Percentiles rank a stretch among this genome's conserved stretches.
These are phyloP conservation scores for Ctenosaura bakeri DNA, from an alignment of 2,797 vertebrate genomes.

Conservation along the genomic window DNA sequence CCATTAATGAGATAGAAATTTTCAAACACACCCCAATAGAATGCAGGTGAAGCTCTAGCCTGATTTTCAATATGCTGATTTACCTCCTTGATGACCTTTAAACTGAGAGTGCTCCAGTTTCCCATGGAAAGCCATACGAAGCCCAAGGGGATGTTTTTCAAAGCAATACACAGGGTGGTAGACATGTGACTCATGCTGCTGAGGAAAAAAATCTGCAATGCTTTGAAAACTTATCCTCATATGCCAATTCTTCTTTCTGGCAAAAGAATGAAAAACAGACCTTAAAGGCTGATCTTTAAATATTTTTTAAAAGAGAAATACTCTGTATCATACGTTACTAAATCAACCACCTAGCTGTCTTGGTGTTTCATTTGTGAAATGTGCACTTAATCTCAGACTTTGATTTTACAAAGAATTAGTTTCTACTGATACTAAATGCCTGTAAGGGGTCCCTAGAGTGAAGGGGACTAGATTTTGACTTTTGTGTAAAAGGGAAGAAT, in stretches of 20 bases:
- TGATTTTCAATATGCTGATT: accelerated
- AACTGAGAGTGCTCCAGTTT: conserved; percentile 56
- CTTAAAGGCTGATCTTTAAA: conserved; percentile 37
- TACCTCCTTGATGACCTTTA: conserved; percentile 12
- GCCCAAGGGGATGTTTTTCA: conserved; percentile 61
- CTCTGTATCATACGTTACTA: conserved; percentile 62
- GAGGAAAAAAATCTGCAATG: conserved; percentile 18
- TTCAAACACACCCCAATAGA: conserved; percentile 10
- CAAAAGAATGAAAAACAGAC: conserved; percentile 72
- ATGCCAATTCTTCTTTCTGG: conserved; percentile 55
- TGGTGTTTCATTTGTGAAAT: conserved; percentile 58
- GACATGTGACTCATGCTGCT: conserved; percentile 58
- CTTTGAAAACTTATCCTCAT: conserved; percentile 70
- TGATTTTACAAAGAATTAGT: conserved; percentile 65
- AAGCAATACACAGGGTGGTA: conserved; percentile 61
- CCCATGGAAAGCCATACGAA: conserved; percentile 57
- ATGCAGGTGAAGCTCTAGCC: accelerated
- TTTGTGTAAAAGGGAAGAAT: conserved; percentile 48
- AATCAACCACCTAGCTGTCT: conserved; percentile 56
- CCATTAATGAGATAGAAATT: neutral
- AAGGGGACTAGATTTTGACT: conserved; percentile 23
- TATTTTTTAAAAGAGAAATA: conserved; percentile 28
- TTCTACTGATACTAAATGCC: conserved; percentile 27
- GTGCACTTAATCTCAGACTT: conserved; percentile 67
- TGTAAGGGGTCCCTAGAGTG: conserved; percentile 55